Base-by-base conservation (phyloP, 2,888 invertebrate species). In the Hypercompe scribonia region DNA sequence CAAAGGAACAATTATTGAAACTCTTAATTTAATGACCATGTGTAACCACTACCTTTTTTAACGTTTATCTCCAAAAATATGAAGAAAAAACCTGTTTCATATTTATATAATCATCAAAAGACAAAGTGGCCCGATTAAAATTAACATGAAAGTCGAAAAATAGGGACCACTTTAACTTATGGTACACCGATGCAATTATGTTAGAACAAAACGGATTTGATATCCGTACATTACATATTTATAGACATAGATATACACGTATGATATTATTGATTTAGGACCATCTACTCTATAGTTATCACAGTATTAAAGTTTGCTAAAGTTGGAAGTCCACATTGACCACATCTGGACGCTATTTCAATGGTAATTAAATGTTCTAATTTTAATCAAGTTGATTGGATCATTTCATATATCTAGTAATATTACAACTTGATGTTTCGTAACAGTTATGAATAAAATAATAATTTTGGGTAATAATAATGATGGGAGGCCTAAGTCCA, bases 211-310 rank as follows among this genome's bases (percentile, higher is more conserved):
- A 54, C 11, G 50, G 0, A n/a, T 54, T 54, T 54, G 24, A 24
- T 11, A 54, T n/a, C 3, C 11, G 11, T 11, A 54, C 4, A 50
- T 50, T 10, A 54, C n/a, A 3, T 0, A 54, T n/a, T n/a, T 54
- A 10, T 54, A 21, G 24, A 24, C n/a, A n/a, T n/a, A 54, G n/a
- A n/a, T n/a, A n/a, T n/a, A n/a, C 50, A n/a, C 50, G 8, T 54
- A 54, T 54, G 21, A 50, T 42, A 46, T 64, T 70, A 46, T 46
- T 70, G 21, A 54, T 68, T 42, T 46, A 24, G 39, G 58, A 28
- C 15, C 0, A 13, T 28, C 28, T 28, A 28, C 58, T 58, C 28
- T 58, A 15, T 58, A 58, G 13, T 28, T n/a, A 54, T 54, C n/a
- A 28, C 1, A 58, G 3, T 1, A 28, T 5, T 28, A 28, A 58